phyloP scores from a whole-genome alignment of 2,797 vertebrate genomes.

The Loris lydekkerianus region DNA sequence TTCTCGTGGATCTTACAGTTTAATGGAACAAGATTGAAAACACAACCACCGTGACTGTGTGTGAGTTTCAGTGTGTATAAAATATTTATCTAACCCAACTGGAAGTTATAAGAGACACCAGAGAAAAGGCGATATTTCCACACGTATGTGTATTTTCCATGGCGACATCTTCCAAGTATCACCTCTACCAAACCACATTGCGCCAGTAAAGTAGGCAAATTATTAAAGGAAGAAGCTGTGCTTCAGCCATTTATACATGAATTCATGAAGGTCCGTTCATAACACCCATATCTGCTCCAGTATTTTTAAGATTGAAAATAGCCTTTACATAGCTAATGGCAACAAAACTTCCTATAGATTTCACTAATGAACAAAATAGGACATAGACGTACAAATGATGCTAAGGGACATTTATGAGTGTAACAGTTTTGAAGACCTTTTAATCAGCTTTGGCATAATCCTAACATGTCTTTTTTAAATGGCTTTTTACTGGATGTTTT shows the following conservation, averaged over 20 bases:
- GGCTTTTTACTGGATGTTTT: not conserved
- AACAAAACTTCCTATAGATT: not conserved
- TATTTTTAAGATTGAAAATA: not conserved
- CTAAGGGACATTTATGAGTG: not conserved
- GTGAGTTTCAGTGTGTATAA: not conserved
- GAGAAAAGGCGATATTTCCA: constrained; percentile 24
- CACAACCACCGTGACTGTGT: not conserved
- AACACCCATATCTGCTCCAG: not conserved
- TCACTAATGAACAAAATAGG: not conserved
- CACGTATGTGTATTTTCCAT: not conserved
- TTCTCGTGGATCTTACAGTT: not conserved
- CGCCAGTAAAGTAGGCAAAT: not conserved
- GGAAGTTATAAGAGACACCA: not conserved
- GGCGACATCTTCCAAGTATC: not conserved
- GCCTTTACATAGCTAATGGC: not conserved
- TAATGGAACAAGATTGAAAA: not conserved
- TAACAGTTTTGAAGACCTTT: not conserved
- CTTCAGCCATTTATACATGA: not conserved
- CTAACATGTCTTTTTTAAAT: constrained; percentile 10
- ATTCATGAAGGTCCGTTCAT: not conserved
- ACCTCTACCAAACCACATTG: not conserved
- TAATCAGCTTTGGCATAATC: not conserved
- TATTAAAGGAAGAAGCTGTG: not conserved
- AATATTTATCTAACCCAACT: not conserved
- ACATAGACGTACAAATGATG: not conserved